A percentile compares a stretch with the other conserved stretches of the same genome.
phyloP scores from a whole-genome alignment of 2,888 invertebrate species.

The Andrena minutula region DNA sequence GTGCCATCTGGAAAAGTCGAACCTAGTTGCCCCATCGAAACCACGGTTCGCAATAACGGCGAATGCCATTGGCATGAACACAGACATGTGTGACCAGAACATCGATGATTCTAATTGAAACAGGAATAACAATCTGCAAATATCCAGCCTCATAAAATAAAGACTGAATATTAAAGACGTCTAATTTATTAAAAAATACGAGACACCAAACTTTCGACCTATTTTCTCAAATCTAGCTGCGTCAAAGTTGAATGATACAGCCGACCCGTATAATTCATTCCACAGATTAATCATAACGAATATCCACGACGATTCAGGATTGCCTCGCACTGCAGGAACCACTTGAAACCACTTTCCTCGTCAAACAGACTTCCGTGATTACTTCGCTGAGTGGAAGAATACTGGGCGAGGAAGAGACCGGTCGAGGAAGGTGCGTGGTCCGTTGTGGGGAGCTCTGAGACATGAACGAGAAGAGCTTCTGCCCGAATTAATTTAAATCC shows the following conservation, averaged over 20 bases:
- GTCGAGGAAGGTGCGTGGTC: background rate
- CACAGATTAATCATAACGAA: slow-evolving; percentile 29
- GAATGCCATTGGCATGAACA: slow-evolving; percentile 15
- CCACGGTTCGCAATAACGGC: slow-evolving; percentile 44
- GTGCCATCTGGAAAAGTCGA: slow-evolving; percentile 52
- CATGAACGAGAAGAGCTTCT: background rate
- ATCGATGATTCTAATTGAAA: background rate
- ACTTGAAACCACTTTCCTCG: slow-evolving; percentile 31
- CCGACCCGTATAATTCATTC: slow-evolving; percentile 5
- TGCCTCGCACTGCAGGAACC: background rate
- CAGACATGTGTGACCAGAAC: slow-evolving; percentile 17
- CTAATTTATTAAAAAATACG: no score
- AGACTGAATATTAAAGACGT: background rate
- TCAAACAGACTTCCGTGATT: slow-evolving; percentile 29
- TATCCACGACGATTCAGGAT: background rate
- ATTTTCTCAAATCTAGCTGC: background rate
- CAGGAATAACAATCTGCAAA: background rate
- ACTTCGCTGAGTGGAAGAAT: slow-evolving; percentile 22
- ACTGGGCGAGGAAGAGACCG: background rate
- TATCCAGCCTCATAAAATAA: background rate
- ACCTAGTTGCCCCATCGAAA: slow-evolving; percentile 13
- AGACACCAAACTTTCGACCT: no score
- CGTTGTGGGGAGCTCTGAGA: slow-evolving; percentile 1
- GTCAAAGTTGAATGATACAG: background rate
- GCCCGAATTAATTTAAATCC: slow-evolving; percentile 45